Conservation (phyloP, 2,888 invertebrate species). For the Synergus umbraculus region DNA sequence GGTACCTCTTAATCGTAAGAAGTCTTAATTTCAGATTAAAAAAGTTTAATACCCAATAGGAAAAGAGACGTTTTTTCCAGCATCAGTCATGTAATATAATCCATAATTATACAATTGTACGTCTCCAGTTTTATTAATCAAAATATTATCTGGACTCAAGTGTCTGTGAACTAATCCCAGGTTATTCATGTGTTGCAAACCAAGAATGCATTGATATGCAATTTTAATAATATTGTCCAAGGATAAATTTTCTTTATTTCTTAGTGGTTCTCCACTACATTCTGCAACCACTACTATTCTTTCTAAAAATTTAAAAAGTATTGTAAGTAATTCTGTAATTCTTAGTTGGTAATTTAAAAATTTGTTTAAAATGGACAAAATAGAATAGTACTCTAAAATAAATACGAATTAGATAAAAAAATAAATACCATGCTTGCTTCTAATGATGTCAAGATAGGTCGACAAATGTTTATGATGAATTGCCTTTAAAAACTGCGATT, state of each 20-base stretch:
- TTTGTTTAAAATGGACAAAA: constrained; percentile 18
- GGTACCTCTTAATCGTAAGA: constrained; percentile 54
- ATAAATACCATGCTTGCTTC: constrained; percentile 93
- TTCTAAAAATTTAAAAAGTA: constrained; percentile 79
- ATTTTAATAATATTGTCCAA: constrained; percentile 82
- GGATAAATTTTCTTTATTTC: constrained; percentile 77
- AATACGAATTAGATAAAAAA: constrained; percentile 1
- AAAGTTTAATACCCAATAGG: constrained; percentile 84
- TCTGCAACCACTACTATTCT: constrained; percentile 91
- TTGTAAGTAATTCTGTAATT: constrained; percentile 42
- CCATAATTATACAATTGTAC: constrained; percentile 96
- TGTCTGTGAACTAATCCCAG: constrained; percentile 88
- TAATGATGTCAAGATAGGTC: constrained; percentile 92
- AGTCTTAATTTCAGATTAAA: constrained; percentile 58
- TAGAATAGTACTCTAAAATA: constrained; percentile 7
- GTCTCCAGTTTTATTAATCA: constrained; percentile 84
- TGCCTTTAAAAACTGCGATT: constrained; percentile 89
- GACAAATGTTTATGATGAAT: constrained; percentile 90
- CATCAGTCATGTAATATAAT: constrained; percentile 93
- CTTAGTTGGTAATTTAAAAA: too few relatives aligned
- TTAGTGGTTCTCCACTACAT: constrained; percentile 84
- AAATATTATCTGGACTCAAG: constrained; percentile 89
- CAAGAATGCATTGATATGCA: constrained; percentile 86
- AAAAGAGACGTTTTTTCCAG: constrained; percentile 92
- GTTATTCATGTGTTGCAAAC: constrained; percentile 85